Percentiles rank a stretch among this genome's conserved stretches.
Conservation (phyloP, 1,140 invertebrate genomes). For the Berghia stephanieae region DNA sequence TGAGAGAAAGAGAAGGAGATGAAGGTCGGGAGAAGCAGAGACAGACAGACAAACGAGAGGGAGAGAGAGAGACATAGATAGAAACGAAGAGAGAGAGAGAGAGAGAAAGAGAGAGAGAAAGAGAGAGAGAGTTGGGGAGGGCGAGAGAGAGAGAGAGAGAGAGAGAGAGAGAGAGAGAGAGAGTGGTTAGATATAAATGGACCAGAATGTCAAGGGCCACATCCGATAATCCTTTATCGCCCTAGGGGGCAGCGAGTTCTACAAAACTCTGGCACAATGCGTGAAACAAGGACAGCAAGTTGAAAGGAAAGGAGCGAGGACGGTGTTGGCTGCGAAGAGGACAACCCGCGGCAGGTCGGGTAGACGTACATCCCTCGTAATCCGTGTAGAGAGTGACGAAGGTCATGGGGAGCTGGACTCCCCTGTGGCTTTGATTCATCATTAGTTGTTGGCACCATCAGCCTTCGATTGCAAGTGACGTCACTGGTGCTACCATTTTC, state of each 20-base stretch:
- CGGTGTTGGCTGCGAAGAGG: neutral
- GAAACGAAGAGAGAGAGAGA: neutral
- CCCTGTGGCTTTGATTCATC: no score
- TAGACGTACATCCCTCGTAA: neutral
- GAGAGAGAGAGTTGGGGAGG: neutral
- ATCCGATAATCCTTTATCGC: no score
- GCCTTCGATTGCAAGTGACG: no score
- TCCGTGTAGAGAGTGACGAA: no score
- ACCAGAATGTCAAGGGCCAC: neutral
- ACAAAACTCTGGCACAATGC: neutral
- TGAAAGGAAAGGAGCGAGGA: neutral
- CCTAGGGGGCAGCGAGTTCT: no score
- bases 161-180: neutral
- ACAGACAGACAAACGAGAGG: neutral
- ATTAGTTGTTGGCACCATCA: no score
- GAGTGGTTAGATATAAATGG: neutral
- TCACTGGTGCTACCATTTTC: no score
- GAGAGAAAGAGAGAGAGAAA: neutral
- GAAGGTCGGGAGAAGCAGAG: neutral
- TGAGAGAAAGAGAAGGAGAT: neutral
- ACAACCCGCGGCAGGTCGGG: neutral
- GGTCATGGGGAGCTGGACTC: no score
- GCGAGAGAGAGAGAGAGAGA: constrained; percentile 15
- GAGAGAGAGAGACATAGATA: constrained; percentile 14
- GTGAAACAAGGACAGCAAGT: neutral